phyloP scores from a whole-genome alignment of 2,113 vertebrate species.

The Sinocyclocheilus maitianheensis region DNA sequence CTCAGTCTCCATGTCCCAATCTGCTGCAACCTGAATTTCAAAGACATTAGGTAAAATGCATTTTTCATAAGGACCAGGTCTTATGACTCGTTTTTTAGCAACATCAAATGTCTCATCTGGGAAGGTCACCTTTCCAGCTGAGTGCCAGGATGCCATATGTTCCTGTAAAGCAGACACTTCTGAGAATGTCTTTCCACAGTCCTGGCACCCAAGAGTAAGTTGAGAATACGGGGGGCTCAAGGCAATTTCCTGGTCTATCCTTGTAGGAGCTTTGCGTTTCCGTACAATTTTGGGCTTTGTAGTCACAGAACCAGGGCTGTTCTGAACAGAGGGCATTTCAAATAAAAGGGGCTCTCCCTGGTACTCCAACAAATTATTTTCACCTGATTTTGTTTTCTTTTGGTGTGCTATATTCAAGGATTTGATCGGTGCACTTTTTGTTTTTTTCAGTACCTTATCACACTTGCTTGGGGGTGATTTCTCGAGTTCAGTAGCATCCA shows the following conservation, averaged over 20 bases:
- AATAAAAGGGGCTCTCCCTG: neutral
- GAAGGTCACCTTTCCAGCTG: slow-evolving; percentile 62
- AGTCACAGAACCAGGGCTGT: slow-evolving; percentile 13
- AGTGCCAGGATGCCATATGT: slow-evolving; percentile 70
- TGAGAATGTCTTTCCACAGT: slow-evolving; percentile 73
- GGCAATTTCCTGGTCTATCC: slow-evolving; percentile 71
- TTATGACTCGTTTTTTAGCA: slow-evolving; percentile 58
- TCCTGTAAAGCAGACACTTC: slow-evolving; percentile 75
- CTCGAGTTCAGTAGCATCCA: slow-evolving; percentile 66
- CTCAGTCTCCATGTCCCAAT: slow-evolving; percentile 76
- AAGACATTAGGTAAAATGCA: slow-evolving; percentile 28
- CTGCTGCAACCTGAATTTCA: slow-evolving; percentile 64
- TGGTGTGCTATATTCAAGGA: neutral
- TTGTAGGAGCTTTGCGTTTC: slow-evolving; percentile 72
- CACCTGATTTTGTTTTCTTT: slow-evolving; percentile 41
- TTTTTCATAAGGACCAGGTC: slow-evolving; percentile 56
- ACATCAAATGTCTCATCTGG: slow-evolving; percentile 56
- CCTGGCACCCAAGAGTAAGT: slow-evolving; percentile 71
- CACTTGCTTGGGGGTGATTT: slow-evolving; percentile 52
- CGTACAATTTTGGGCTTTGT: slow-evolving; percentile 68
- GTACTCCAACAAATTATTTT: slow-evolving; percentile 41
- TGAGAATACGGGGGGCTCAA: slow-evolving; percentile 69
- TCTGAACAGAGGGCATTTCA: slow-evolving; percentile 14
- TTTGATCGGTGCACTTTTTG: slow-evolving; percentile 10
- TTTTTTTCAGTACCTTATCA: slow-evolving; percentile 45